Base-by-base conservation (phyloP, 1,140 invertebrate species). In the Monochamus saltuarius region DNA sequence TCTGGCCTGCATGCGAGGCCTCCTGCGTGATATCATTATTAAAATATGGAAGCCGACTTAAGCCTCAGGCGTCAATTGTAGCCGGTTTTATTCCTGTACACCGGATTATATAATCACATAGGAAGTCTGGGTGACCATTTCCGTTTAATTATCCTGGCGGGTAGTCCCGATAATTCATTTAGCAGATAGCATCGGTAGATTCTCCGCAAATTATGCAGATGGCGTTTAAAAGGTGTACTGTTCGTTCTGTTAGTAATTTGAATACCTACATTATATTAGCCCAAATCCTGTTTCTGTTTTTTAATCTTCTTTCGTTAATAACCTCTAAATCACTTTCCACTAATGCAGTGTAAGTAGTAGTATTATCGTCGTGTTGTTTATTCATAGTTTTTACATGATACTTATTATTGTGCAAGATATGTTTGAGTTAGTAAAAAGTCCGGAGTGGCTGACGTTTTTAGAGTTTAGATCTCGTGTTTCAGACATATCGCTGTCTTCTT, bases 91-190 rank as follows among this genome's bases (percentile, higher is more conserved):
- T 37, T 51, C 35, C 37, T 39, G 22, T 29, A 29, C 16, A 22
- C 42, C 14, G 9, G 38, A 43, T 56, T 40, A 34, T 54, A 40
- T 56, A 56, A 56, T 56, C 53, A 40, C 40, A 40, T 56, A 56
- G 53, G 53, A 56, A 56, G 53, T 56, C 39, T 40, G 53, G 53
- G 53, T 45, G 38, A 39, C 40, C 53, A 56, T 56, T 56, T 56
- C 53, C 53, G 53, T 45, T 56, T 56, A 56, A 56, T 56, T 56
- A 56, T 56, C 39, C 39, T 17, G 53, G 38, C 53, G 53, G 53
- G 53, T 45, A 56, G 37, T 40, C 45, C 45, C 39, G 37, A 56
- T 56, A 39, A 45, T 56, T 56, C 40, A 40, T 56, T 54, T 56
- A 35, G 19, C n/a, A 19, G 53, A 56, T 56, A 56, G 35, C 34